A percentile compares a stretch with the other conserved stretches of the same genome.
These are phyloP conservation scores for Bubalus kerabau DNA, from an alignment of 2,113 vertebrate genomes.

Conservation along the genomic window DNA sequence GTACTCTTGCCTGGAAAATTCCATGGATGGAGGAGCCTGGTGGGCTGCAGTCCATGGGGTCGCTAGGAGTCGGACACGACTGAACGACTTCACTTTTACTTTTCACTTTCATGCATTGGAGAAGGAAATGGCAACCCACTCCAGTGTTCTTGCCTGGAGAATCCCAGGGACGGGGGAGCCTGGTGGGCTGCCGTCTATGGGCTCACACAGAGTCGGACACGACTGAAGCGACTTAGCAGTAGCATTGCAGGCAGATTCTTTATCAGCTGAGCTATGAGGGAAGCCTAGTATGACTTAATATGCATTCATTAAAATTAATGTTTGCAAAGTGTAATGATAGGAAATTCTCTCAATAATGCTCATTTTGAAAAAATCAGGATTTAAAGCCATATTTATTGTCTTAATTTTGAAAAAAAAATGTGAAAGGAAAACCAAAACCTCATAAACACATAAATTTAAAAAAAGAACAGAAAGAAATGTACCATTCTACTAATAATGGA, in stretches of 20 bases:
- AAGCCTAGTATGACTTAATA: not conserved
- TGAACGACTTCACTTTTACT: too few species aligned
- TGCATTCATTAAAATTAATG: not conserved
- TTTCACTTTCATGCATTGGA: too few species aligned
- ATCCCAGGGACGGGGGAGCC: too few species aligned
- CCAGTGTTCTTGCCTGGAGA: too few species aligned
- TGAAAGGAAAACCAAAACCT: not conserved
- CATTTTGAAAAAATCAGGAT: not conserved
- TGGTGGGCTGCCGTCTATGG: too few species aligned
- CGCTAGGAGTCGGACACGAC: too few species aligned
- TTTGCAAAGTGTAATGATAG: not conserved
- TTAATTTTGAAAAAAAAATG: not conserved
- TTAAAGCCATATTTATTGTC: not conserved
- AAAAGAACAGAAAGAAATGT: not conserved
- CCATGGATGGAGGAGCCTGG: too few species aligned
- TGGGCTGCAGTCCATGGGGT: too few species aligned
- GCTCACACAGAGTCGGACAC: too few species aligned
- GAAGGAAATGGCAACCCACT: too few species aligned
- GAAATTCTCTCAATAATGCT: not conserved
- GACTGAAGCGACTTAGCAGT: too few species aligned
- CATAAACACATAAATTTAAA: not conserved
- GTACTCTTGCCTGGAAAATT: too few species aligned
- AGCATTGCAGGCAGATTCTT: not conserved
- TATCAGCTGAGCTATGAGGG: not conserved
- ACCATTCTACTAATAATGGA: not conserved